Conservation (phyloP, 2,888 invertebrate genomes). For the Syrista parreyssii region DNA sequence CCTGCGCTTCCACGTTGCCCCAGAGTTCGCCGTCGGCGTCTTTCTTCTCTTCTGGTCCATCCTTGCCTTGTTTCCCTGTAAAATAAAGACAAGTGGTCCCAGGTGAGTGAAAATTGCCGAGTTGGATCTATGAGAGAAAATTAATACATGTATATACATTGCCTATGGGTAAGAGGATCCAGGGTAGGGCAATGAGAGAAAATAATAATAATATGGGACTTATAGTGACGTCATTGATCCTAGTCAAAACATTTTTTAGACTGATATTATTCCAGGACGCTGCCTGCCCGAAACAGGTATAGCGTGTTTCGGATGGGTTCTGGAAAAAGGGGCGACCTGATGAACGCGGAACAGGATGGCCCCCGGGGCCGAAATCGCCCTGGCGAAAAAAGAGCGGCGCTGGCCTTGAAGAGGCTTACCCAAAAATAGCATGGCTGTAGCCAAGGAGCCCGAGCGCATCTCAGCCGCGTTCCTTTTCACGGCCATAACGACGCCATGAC, state of each 20-base stretch:
- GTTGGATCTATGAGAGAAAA: background rate
- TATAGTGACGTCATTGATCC: background rate
- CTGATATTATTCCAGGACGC: background rate
- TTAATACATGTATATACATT: background rate
- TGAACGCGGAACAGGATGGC: slow-evolving; percentile 32
- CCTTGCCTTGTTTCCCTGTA: slow-evolving; percentile 64
- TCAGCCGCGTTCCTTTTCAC: background rate
- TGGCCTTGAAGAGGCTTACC: slow-evolving; percentile 47
- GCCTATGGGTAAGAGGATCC: background rate
- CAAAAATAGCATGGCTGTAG: slow-evolving; percentile 38
- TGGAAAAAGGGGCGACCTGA: slow-evolving; percentile 6
- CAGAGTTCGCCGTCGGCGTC: slow-evolving; percentile 85
- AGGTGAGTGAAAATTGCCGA: background rate
- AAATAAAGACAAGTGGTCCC: slow-evolving; percentile 13
- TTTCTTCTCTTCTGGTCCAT: slow-evolving; percentile 75
- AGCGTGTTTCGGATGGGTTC: background rate
- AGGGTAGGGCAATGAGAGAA: background rate
- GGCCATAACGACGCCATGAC: background rate
- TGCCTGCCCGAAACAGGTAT: background rate
- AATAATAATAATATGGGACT: background rate
- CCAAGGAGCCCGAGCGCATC: background rate
- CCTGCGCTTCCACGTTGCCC: slow-evolving; percentile 89
- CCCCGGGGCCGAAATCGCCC: slow-evolving; percentile 6
- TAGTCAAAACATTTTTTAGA: background rate
- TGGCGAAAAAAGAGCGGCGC: slow-evolving; percentile 11